phyloP scores from a whole-genome alignment of 2,888 invertebrate genomes.

The Alloplasta piceator region DNA sequence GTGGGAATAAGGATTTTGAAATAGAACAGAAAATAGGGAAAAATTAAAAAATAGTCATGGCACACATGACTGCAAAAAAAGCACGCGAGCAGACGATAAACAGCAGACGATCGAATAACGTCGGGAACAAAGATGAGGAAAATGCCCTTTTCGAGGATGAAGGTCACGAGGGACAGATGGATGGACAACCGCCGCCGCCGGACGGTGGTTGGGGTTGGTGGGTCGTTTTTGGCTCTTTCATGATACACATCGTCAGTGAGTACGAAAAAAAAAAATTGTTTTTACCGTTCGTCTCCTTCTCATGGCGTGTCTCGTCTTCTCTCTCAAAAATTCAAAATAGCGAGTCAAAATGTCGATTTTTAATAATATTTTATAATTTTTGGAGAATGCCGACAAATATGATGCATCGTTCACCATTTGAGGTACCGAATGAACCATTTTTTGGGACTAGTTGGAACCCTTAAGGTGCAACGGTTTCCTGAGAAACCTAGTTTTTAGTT shows the following conservation, averaged over 20 bases:
- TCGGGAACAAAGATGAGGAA: conserved; percentile 61
- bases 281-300: background rate
- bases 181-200: conserved; percentile 86
- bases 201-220: conserved; percentile 99
- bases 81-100: conserved; percentile 26
- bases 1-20: conserved; percentile 5
- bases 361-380: too few relatives aligned
- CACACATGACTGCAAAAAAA: conserved; percentile 68
- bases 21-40: conserved; percentile 3
- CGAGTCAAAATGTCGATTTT: too few relatives aligned
- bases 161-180: conserved; percentile 40
- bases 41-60: conserved; percentile 66
- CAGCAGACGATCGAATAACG: conserved; percentile 50
- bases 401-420: too few relatives aligned
- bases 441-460: too few relatives aligned
- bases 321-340: too few relatives aligned
- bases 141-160: conserved; percentile 61
- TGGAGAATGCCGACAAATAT: too few relatives aligned
- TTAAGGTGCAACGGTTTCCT: too few relatives aligned
- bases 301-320: background rate
- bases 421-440: too few relatives aligned
- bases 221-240: conserved; percentile 97
- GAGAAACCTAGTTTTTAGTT: too few relatives aligned
- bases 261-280: conserved; percentile 76
- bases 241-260: conserved; percentile 97